Evolutionary conservation across 2,797 vertebrate species (phyloP).

Genomic region (Danio albolineatus): DNA sequence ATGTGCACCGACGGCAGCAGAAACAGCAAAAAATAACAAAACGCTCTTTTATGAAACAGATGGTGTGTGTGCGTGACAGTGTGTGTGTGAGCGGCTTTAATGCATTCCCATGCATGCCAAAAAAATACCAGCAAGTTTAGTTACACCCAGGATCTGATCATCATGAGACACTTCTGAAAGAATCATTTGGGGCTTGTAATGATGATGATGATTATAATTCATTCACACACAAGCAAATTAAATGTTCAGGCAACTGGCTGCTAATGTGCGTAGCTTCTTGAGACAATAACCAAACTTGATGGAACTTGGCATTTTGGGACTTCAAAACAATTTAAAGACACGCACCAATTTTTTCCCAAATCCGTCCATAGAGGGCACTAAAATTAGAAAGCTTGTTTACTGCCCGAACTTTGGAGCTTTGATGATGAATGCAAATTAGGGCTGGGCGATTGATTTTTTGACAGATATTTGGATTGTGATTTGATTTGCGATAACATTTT

Average conservation of each 20-base stretch:
- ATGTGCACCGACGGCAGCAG: constrained; percentile 26
- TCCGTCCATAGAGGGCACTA: neutral
- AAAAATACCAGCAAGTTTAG: neutral
- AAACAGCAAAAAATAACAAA: constrained; percentile 47
- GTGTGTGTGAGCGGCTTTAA: constrained; percentile 38
- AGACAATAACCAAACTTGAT: neutral
- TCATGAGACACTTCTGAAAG: neutral
- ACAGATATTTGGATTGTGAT: no score
- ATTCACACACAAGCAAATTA: neutral
- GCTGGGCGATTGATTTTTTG: no score
- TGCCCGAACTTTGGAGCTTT: no score
- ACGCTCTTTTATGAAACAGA: constrained; percentile 59
- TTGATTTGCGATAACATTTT: no score
- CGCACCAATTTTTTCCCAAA: neutral
- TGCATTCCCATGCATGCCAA: constrained; percentile 30
- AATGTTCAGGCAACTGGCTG: neutral
- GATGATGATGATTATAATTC: neutral
- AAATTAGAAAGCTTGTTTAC: no score
- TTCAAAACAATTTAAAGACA: neutral
- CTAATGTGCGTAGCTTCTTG: neutral
- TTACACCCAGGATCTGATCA: no score
- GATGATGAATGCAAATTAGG: no score
- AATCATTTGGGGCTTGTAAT: neutral
- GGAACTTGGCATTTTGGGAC: neutral
- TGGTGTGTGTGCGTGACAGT: constrained; percentile 20